These are phyloP conservation scores for Morpho deidamia DNA, from an alignment of 2,888 invertebrate species.

Conservation along the genomic window DNA sequence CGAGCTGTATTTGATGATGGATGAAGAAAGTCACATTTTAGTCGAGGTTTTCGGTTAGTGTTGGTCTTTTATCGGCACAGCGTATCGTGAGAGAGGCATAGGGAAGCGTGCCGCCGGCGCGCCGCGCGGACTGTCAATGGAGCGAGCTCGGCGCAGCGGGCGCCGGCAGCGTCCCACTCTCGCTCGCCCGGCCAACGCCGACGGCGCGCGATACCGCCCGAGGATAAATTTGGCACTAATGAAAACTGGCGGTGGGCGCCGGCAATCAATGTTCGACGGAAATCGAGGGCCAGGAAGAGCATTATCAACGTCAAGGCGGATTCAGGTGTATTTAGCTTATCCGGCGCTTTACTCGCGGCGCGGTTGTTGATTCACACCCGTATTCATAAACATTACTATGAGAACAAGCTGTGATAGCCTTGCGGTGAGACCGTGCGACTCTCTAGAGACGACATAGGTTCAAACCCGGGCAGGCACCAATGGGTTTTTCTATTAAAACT, in stretches of 20 bases:
- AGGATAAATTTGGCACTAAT: conserved; percentile 76
- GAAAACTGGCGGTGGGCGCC: conserved; percentile 62
- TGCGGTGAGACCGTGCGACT: too few species aligned
- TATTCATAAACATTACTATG: too few species aligned
- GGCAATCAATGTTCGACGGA: conserved; percentile 71
- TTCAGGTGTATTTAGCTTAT: conserved; percentile 15
- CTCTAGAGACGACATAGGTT: too few species aligned
- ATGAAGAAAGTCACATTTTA: conserved; percentile 46
- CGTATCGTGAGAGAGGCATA: conserved; percentile 22
- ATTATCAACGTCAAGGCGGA: conserved; percentile 24
- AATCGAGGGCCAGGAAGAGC: conserved; percentile 53
- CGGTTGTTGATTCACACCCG: too few species aligned
- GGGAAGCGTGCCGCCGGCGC: conserved; percentile 40
- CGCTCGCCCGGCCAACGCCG: conserved; percentile 52
- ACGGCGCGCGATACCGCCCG: conserved; percentile 60
- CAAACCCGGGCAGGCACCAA: too few species aligned
- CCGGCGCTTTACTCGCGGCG: neutral
- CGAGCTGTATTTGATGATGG: conserved; percentile 7
- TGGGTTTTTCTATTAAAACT: too few species aligned
- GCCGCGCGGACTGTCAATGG: conserved; percentile 37
- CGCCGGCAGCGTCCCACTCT: conserved; percentile 42
- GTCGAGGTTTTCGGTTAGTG: conserved; percentile 40
- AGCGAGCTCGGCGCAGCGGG: conserved; percentile 22
- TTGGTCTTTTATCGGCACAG: conserved; percentile 39
- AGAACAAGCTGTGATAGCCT: too few species aligned